Base-by-base conservation (phyloP, 2,797 vertebrate species). In the Pampus argenteus region DNA sequence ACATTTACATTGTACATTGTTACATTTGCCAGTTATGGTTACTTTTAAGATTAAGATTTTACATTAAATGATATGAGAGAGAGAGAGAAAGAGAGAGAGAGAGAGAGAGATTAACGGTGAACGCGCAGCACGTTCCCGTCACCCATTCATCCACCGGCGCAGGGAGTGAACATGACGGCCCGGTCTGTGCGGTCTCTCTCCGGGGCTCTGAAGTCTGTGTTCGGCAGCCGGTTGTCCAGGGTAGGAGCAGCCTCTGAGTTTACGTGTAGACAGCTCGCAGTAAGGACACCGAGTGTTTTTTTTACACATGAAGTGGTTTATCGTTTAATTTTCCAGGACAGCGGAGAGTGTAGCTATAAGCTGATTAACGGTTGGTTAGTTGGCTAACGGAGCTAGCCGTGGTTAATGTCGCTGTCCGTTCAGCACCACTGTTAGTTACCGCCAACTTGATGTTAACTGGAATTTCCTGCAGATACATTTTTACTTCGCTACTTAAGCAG, bases 121-220 rank as follows among this genome's bases (percentile, higher is more conserved):
- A 9, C 76, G 78, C 81, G 71, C 77, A 40, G 75, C 88, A 22
- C 80, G 81, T 22, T 8, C 81, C 68, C 71, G 31, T 44, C 34
- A 15, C 36, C 42, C 45, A 36, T 48, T 28, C 23, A 18, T n/a
- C 42, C 55, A 34, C 54, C 71, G 34, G 3, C 49, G 44, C 26
- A 4, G 23, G 70, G 20, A 47, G 66, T 42, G 59, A 82, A 9
- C 63, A 93, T 93, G 93, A 84, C 79, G 20, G 68, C 66, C 59
- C 83, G 82, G 47, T 75, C 61, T 20, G 3, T 76, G 65, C 62
- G 82, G 25, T 60, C 66, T 44, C 50, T 91, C 34, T 78, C 74
- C 85, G 74, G 66, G 50, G 61, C 64, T 11, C 59, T 90, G 74
- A 86, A 76, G 72, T 71, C 64, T 6, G 15, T 64, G 20, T 66